Conservation (phyloP, 2,113 vertebrate genomes). For the Laticauda colubrina region DNA sequence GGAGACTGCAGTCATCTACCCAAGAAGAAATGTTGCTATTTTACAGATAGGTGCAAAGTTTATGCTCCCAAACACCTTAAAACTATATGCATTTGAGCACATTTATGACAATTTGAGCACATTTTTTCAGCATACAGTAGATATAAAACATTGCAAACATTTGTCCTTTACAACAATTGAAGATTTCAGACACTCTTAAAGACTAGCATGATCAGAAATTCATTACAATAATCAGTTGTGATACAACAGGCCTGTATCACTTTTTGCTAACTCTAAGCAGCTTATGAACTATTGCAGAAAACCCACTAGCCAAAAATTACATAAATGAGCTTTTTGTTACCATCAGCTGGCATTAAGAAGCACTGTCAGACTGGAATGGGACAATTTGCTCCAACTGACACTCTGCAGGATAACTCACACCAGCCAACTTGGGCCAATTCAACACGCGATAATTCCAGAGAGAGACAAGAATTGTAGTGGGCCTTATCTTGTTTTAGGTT, state of each 20-base stretch:
- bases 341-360: background rate
- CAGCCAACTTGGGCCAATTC: too few species aligned
- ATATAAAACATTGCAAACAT: background rate
- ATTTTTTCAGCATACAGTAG: background rate
- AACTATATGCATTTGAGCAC: background rate
- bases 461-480: too few species aligned
- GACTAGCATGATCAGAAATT: background rate
- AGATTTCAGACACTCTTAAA: background rate
- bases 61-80: background rate
- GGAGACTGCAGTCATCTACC: background rate
- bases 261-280: background rate
- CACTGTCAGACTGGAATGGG: background rate
- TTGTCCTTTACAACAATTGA: background rate
- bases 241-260: background rate
- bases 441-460: too few species aligned
- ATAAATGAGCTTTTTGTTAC: background rate
- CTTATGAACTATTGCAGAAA: background rate
- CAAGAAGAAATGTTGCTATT: background rate
- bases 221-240: background rate
- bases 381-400: too few species aligned
- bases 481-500: too few species aligned
- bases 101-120: background rate
- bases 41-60: background rate
- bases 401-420: too few species aligned
- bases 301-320: background rate